phyloP scores from a whole-genome alignment of 2,113 vertebrate genomes.

The human region GRCh38 chr5:116779001-116779500 shows the following conservation, averaged over 20 bases:
- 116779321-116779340: constrained; percentile 63
- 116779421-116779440: constrained; percentile 64
- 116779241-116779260: constrained; percentile 52
- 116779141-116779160: constrained; percentile 55
- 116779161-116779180: constrained; percentile 56
- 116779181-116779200: constrained; percentile 72
- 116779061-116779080: constrained; percentile 65
- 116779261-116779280: constrained; percentile 67
- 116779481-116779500: background rate
- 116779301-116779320: constrained; percentile 67
- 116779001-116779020: constrained; percentile 43
- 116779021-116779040: background rate
- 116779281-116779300: constrained; percentile 55
- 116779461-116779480: background rate
- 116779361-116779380: background rate
- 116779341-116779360: constrained; percentile 53
- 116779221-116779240: constrained; percentile 48
- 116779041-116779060: constrained; percentile 18
- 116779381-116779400: constrained; percentile 49
- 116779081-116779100: constrained; percentile 73
- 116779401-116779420: constrained; percentile 64
- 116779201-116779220: constrained; percentile 69
- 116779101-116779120: constrained; percentile 69
- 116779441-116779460: background rate
- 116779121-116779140: constrained; percentile 46